phyloP scores from a whole-genome alignment of 2,888 invertebrate genomes.

The Ligdia adustata region DNA sequence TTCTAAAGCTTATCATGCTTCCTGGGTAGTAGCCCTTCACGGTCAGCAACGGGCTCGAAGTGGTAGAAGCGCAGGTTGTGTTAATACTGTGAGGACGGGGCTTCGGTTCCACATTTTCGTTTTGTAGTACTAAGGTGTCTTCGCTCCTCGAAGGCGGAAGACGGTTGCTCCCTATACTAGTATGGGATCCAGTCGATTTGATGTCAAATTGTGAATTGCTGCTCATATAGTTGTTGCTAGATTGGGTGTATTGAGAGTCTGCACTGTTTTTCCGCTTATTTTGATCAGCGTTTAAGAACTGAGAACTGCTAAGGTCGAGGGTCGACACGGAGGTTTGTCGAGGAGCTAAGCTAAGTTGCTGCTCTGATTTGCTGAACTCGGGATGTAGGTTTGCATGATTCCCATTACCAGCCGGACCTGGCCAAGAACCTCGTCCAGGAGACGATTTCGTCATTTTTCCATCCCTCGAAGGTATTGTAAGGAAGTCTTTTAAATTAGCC shows the following conservation, averaged over 20 bases:
- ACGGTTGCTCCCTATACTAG: slow-evolving; percentile 72
- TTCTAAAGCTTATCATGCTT: slow-evolving; percentile 86
- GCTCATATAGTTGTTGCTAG: slow-evolving; percentile 73
- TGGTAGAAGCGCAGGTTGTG: slow-evolving; percentile 84
- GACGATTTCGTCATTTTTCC: slow-evolving; percentile 90
- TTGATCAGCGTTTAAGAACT: slow-evolving; percentile 79
- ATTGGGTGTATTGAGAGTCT: slow-evolving; percentile 84
- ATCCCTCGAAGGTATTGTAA: slow-evolving; percentile 89
- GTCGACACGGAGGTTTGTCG: slow-evolving; percentile 80
- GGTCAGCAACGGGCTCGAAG: slow-evolving; percentile 88
- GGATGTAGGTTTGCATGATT: slow-evolving; percentile 82
- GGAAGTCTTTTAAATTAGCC: slow-evolving; percentile 71
- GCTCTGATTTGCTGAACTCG: slow-evolving; percentile 94
- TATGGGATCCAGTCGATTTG: slow-evolving; percentile 68
- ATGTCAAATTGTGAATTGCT: slow-evolving; percentile 76
- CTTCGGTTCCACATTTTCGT: slow-evolving; percentile 70
- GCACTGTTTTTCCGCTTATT: slow-evolving; percentile 83
- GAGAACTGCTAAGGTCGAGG: slow-evolving; percentile 79
- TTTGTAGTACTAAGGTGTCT: slow-evolving; percentile 86
- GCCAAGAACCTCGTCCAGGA: slow-evolving; percentile 93
- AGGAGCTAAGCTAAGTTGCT: slow-evolving; percentile 85
- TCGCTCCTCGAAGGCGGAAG: slow-evolving; percentile 92
- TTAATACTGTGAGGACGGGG: slow-evolving; percentile 84
- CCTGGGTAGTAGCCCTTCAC: slow-evolving; percentile 86
- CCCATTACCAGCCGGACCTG: slow-evolving; percentile 88